Base-by-base conservation (phyloP, 1,140 invertebrate species). In the Diploscapter pachys region DNA sequence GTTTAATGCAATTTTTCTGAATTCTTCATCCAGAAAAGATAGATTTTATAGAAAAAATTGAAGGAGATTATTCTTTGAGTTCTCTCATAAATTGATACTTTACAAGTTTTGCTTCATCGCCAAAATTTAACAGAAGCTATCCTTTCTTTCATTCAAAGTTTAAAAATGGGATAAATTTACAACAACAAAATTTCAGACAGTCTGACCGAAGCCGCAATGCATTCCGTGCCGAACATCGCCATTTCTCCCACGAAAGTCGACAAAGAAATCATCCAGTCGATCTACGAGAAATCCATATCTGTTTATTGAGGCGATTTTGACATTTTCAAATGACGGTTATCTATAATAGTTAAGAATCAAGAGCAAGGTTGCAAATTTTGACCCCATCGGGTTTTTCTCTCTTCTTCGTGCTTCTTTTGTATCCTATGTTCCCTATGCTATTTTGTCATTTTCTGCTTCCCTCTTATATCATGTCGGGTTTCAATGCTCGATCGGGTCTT, bases 181-280 rank as follows among this genome's bases (percentile, higher is more conserved):
- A n/a, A n/a, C n/a, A n/a, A n/a, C n/a, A n/a, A n/a, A n/a, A n/a
- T n/a, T n/a, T 63, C 51, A 73, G 92, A 92, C 5, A 88, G 87
- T 5, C 86, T 95, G 5, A 92, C 95, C 0, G 89, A 92, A 83
- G 93, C 81, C 5, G 82, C 82, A 8, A 64, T 80, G 4, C 75
- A 76, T 64, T 84, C 82, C 4, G 73, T 83, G 13, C 80, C 77
- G 4, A 79, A 80, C 53, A 79, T 79, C 69, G 72, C 69, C 13
- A 81, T 83, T 70, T 70, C 82, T 31, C 82, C 82, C 8, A 69
- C 73, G 9, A 77, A 82, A 13, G 77, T 76, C n/a, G 81, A 83
- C 73, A 62, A 75, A 56, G 82, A 83, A 59, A 71, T 79, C 4
- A 73, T 83, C 31, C 57, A 80, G n/a, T 59, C 61, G 6, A 79